These are phyloP conservation scores for Cettia cetti DNA, from an alignment of 2,113 vertebrate species.

Conservation along the genomic window DNA sequence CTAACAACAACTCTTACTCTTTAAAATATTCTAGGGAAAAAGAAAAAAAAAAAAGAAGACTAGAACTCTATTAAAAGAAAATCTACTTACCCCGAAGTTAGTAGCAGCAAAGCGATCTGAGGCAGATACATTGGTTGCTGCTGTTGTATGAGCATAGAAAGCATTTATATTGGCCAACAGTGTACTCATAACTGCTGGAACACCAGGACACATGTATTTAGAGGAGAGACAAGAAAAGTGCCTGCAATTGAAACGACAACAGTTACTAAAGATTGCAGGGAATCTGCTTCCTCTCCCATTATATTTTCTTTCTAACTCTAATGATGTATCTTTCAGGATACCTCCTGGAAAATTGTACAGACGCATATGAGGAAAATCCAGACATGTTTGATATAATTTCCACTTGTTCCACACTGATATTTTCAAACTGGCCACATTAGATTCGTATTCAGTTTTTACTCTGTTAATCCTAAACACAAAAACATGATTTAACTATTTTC, in stretches of 20 bases:
- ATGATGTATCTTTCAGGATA: neutral
- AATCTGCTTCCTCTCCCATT: neutral
- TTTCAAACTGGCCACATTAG: neutral
- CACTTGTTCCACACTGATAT: neutral
- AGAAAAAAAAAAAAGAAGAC: neutral
- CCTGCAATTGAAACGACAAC: slow-evolving; percentile 71
- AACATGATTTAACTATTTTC: neutral
- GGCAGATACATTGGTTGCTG: slow-evolving; percentile 93
- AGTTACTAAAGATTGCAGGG: neutral
- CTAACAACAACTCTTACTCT: neutral
- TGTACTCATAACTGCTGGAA: slow-evolving; percentile 97
- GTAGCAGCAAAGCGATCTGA: slow-evolving; percentile 96
- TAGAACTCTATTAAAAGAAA: neutral
- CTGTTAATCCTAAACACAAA: neutral
- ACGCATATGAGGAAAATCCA: neutral
- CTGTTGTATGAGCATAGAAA: slow-evolving; percentile 95
- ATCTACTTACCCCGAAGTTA: slow-evolving; percentile 90
- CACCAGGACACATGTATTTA: slow-evolving; percentile 97
- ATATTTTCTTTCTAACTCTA: neutral
- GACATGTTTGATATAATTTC: neutral
- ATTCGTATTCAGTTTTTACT: neutral
- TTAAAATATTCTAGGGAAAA: neutral
- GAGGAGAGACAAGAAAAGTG: slow-evolving; percentile 98
- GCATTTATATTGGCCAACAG: slow-evolving; percentile 96
- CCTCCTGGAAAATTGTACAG: neutral